Conservation (phyloP, 2,888 invertebrate species). For the Zhuqinia jingwanae region DNA sequence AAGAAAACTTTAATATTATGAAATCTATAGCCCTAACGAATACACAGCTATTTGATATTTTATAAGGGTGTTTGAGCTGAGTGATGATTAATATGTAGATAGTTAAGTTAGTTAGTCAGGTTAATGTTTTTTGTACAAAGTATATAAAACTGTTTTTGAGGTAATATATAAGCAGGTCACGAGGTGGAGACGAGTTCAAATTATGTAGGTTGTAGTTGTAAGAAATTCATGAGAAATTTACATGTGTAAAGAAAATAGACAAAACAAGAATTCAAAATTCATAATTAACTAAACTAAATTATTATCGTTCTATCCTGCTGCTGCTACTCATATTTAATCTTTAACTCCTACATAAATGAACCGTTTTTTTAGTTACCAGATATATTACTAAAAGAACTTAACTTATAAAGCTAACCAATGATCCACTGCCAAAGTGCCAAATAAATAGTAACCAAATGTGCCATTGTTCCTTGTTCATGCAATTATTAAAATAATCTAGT, state of each 20-base stretch:
- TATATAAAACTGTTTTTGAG: constrained; percentile 20
- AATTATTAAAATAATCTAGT: constrained; percentile 38
- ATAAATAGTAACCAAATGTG: constrained; percentile 1
- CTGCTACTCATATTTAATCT: constrained; percentile 6
- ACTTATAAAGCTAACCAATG: constrained; percentile 49
- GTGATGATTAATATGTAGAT: constrained; percentile 1
- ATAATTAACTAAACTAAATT: not conserved
- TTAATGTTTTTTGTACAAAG: constrained; percentile 58
- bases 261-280: not conserved
- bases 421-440: constrained; percentile 55
- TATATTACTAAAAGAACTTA: constrained; percentile 21
- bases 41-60: not conserved
- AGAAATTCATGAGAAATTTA: not conserved
- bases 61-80: constrained; percentile 16
- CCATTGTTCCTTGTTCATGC: constrained; percentile 14
- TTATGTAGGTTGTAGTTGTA: constrained; percentile 30
- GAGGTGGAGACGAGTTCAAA: constrained; percentile 59
- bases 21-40: no score
- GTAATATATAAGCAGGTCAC: not conserved
- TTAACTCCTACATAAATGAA: not conserved
- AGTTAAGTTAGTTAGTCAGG: no score
- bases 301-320: no score
- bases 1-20: no score
- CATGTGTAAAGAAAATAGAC: not conserved
- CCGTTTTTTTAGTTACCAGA: no score